Conservation (phyloP, 2,113 vertebrate species). For the Menura novaehollandiae region DNA sequence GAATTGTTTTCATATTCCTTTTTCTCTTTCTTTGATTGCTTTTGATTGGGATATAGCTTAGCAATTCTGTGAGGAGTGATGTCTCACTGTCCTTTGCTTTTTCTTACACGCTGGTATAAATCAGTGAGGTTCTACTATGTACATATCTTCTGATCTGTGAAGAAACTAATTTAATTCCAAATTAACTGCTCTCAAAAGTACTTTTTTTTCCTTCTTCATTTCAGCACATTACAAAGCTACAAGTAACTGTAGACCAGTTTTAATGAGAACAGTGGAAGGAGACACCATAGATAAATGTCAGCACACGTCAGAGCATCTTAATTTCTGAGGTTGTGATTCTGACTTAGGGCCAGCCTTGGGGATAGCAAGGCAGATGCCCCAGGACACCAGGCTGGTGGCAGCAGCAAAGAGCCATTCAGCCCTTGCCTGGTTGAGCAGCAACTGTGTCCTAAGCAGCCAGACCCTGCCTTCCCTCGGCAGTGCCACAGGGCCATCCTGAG, state of each 20-base stretch:
- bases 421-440: background rate
- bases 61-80: background rate
- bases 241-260: background rate
- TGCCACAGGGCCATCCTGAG: no score
- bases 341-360: background rate
- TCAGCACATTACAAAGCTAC: conserved; percentile 12
- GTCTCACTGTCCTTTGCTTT: conserved; percentile 36
- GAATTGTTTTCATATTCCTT: background rate
- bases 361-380: background rate
- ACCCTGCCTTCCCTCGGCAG: no score
- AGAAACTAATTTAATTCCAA: conserved; percentile 59
- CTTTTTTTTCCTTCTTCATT: background rate
- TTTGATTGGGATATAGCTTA: background rate
- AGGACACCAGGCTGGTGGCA: background rate
- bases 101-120: conserved; percentile 1
- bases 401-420: background rate
- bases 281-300: conserved; percentile 23
- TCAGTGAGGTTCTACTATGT: conserved; percentile 25
- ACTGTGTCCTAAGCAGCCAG: background rate
- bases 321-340: background rate
- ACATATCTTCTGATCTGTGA: conserved; percentile 37
- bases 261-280: conserved; percentile 31
- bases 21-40: conserved; percentile 3
- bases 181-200: conserved; percentile 53
- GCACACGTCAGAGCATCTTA: background rate